phyloP scores from a whole-genome alignment of 2,113 vertebrate genomes.

The Crotalus horridus region DNA sequence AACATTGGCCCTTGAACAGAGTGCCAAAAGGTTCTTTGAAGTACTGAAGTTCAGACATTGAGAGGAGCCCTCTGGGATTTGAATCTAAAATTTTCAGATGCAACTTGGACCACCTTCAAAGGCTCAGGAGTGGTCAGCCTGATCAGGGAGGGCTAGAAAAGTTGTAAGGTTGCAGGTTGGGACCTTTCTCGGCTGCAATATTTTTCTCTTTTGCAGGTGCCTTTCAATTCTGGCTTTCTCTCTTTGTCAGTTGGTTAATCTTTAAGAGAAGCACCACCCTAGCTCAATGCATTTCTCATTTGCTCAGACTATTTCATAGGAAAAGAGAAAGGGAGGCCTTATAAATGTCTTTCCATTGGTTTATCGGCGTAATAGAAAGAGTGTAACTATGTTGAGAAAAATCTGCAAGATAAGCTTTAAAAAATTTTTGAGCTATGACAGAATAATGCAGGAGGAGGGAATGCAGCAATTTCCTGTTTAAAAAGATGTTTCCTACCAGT shows the following conservation, averaged over 20 bases:
- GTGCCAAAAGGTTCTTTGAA: slow-evolving; percentile 21
- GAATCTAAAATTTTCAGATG: not conserved
- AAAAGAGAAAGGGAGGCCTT: not conserved
- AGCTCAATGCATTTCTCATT: slow-evolving; percentile 7
- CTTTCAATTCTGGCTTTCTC: not conserved
- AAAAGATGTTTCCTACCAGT: slow-evolving; percentile 27
- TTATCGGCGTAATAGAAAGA: not conserved
- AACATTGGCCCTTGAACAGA: not conserved
- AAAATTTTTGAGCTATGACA: not conserved
- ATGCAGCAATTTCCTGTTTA: slow-evolving; percentile 19
- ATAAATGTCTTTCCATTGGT: slow-evolving; percentile 27
- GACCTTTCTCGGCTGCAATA: not conserved
- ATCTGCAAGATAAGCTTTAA: not conserved
- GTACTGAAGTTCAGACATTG: not conserved
- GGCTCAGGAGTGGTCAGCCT: not conserved
- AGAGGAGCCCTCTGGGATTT: not conserved
- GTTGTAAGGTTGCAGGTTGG: no score
- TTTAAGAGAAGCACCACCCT: not conserved
- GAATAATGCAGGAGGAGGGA: slow-evolving; percentile 11
- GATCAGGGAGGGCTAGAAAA: not conserved
- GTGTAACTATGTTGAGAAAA: slow-evolving; percentile 6
- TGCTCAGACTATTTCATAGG: slow-evolving; percentile 29
- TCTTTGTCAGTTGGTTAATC: not conserved
- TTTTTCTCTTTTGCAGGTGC: not conserved
- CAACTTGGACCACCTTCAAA: not conserved